A percentile compares a stretch with the other conserved stretches of the same genome.
Evolutionary conservation across 2,888 invertebrate species (phyloP).

Genomic region (Trichacis sp.): DNA sequence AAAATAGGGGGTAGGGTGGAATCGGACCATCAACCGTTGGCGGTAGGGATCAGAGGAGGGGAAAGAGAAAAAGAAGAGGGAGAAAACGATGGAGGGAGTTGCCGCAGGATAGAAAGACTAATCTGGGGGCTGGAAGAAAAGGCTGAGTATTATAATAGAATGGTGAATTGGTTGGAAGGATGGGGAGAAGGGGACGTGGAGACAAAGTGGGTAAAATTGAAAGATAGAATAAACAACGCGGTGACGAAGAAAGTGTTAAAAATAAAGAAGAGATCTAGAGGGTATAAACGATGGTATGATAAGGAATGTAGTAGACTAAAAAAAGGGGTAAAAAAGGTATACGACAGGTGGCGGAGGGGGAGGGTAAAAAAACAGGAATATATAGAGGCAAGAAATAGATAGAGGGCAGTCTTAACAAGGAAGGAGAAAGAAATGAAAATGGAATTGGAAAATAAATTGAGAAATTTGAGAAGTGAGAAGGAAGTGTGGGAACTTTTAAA

Average conservation of each 20-base stretch:
- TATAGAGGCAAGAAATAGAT: background rate
- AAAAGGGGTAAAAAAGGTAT: background rate
- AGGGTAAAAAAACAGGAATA: background rate
- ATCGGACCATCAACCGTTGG: conserved; percentile 25
- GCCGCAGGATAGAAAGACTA: too few relatives aligned
- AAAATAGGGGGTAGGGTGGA: conserved; percentile 17
- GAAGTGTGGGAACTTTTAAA: too few relatives aligned
- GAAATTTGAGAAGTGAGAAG: background rate
- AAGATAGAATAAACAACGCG: background rate
- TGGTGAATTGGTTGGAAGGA: conserved; percentile 23
- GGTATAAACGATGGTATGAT: background rate
- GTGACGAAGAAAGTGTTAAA: background rate
- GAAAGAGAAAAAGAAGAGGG: background rate
- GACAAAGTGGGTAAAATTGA: background rate
- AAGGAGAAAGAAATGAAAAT: too few relatives aligned
- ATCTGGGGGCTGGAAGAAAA: background rate
- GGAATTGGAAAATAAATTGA: too few relatives aligned
- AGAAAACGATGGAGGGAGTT: conserved; percentile 21
- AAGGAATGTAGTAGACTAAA: background rate
- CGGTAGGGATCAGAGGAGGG: background rate
- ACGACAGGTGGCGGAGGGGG: background rate
- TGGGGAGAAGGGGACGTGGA: background rate
- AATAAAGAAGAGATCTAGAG: conserved; percentile 5
- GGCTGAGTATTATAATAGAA: conserved; percentile 11
- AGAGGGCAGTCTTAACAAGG: too few relatives aligned